Base-by-base conservation (phyloP, 2,797 vertebrate genomes). In the Xenentodon cancila region DNA sequence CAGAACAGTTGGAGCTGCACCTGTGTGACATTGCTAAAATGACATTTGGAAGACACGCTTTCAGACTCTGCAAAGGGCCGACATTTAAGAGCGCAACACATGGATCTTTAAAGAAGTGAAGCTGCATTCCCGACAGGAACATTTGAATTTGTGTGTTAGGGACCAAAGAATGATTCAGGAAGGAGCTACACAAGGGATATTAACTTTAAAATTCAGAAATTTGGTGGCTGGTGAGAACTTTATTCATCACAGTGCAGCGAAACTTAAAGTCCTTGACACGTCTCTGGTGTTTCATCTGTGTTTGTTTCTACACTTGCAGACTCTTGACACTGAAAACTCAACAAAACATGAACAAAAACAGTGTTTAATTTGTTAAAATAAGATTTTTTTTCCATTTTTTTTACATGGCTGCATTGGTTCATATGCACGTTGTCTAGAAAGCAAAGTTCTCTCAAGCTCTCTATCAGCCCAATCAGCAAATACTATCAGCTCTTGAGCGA, bases 401-500 rank as follows among this genome's bases (percentile, higher is more conserved):
- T 43, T 9, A 57, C n/a, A 20, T 2, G 25, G 11, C 4, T 20
- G 20, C 18, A 34, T 19, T 7, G n/a, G 45, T 44, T 47, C 44
- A 20, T 22, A 9, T 2, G 37, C 53, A 60, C 53, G 19, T 46
- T 54, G 12, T 75, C 70, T 76, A 60, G 61, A 85, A 73, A 76
- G 66, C 63, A 56, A 69, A 70, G 50, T 74, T 63, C 52, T 53
- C 54, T 44, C 59, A 46, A 42, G 70, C 21, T 22, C 66, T 71
- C 64, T 79, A 78, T 85, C 79, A 68, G 13, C 80, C 61, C 67
- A 0, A 84, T 87, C 86, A 80, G 64, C 53, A 52, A 81, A 76
- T 59, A 46, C 77, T 52, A 85, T 87, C 75, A 81, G 83, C 77
- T 77, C 84, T 82, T 53, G 53, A 84, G 19, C 12, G 81, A 43